Conservation (phyloP, 1,140 invertebrate species). For the Phthorimaea operculella region DNA sequence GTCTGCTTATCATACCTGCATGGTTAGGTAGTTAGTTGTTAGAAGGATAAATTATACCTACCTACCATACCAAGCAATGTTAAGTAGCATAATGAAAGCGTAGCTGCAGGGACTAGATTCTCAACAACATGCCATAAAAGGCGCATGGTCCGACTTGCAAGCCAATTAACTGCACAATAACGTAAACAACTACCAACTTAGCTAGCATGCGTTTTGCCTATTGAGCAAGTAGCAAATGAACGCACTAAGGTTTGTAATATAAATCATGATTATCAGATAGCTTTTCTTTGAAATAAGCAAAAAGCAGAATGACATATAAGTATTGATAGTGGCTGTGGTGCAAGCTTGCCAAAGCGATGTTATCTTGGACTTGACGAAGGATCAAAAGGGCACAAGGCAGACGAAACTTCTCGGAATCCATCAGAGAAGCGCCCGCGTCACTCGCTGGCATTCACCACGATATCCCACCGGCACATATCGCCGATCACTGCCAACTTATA, state of each 20-base stretch:
- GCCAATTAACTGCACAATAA: slow-evolving; percentile 36
- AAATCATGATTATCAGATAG: no score
- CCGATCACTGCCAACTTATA: not conserved
- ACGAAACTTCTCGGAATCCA: not conserved
- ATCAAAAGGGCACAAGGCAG: not conserved
- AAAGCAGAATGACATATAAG: no score
- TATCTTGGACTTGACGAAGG: not conserved
- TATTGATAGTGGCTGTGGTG: no score
- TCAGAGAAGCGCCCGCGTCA: not conserved
- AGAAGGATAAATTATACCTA: no score
- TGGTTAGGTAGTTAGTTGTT: no score
- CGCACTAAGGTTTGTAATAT: no score
- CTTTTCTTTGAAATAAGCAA: no score
- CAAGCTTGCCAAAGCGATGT: not conserved
- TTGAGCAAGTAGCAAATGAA: not conserved
- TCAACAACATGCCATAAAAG: slow-evolving; percentile 36
- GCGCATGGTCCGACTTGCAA: slow-evolving; percentile 30
- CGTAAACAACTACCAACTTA: slow-evolving; percentile 22
- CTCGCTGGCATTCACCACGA: not conserved
- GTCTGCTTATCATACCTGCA: no score
- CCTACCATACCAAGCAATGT: slow-evolving; percentile 9
- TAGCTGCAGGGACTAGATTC: slow-evolving; percentile 32
- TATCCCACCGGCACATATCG: not conserved
- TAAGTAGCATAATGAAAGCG: slow-evolving; percentile 28
- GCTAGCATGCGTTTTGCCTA: slow-evolving; percentile 15